A percentile compares a stretch with the other conserved stretches of the same genome.
These are phyloP conservation scores for Oreochromis aureus DNA, from an alignment of 2,113 vertebrate species.

Conservation along the genomic window DNA sequence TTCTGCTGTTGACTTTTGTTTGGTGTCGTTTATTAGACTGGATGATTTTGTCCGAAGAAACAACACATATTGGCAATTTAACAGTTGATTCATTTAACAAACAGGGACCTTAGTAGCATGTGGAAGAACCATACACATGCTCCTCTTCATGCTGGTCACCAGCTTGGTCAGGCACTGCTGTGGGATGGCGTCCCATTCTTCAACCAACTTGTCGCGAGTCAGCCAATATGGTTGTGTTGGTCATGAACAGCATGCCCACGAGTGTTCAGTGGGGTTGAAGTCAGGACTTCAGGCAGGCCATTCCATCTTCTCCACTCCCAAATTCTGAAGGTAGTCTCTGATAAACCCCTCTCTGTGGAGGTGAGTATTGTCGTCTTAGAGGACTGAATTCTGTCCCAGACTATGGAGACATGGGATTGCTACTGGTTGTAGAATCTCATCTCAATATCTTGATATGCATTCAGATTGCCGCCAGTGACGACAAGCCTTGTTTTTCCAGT, in stretches of 20 bases:
- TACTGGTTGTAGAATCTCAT: neutral
- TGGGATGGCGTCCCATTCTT: neutral
- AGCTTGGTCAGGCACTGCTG: neutral
- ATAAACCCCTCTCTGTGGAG: neutral
- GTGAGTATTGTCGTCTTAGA: no score
- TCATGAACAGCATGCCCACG: neutral
- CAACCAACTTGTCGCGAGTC: neutral
- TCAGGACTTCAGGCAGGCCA: neutral
- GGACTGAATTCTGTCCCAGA: neutral
- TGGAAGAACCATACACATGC: neutral
- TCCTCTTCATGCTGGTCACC: neutral
- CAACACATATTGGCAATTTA: neutral
- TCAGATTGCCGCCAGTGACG: neutral
- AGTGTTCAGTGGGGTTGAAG: neutral
- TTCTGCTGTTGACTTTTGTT: neutral
- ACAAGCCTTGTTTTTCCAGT: neutral
- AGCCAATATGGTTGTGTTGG: neutral
- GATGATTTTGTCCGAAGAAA: neutral
- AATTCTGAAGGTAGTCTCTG: neutral
- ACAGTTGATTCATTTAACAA: neutral
- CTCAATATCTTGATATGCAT: neutral
- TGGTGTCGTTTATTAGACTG: neutral
- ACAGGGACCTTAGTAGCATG: neutral
- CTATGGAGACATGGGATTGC: neutral
- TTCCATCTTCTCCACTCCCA: neutral